Evolutionary conservation across 2,797 vertebrate genomes (phyloP).

Genomic region (Karalla daura): DNA sequence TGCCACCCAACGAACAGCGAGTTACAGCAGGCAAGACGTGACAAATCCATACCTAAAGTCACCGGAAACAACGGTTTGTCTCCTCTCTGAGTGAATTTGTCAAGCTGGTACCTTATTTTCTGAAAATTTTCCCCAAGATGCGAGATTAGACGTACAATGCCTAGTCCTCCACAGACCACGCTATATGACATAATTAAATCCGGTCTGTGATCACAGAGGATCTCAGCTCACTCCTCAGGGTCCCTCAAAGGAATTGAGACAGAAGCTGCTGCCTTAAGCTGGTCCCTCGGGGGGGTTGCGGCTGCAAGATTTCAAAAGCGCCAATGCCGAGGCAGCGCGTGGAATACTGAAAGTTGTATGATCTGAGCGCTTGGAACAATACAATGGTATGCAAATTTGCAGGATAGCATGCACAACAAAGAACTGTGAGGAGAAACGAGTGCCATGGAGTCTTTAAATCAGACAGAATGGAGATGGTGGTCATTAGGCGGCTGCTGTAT

Average conservation of each 20-base stretch:
- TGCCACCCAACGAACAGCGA: not conserved
- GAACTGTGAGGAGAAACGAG: not conserved
- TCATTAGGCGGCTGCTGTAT: not conserved
- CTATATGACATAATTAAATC: conserved; percentile 50
- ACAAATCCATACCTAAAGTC: not conserved
- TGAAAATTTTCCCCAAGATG: not conserved
- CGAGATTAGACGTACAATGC: conserved; percentile 5
- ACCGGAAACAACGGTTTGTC: not conserved
- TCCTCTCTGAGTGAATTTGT: too few species aligned
- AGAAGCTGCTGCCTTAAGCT: conserved; percentile 77
- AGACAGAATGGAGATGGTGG: not conserved
- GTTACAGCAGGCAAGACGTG: not conserved
- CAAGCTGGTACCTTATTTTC: not conserved
- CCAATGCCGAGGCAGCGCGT: conserved; percentile 45
- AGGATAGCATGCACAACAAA: conserved; percentile 13
- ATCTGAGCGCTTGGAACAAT: conserved; percentile 29
- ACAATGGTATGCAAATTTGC: conserved; percentile 33
- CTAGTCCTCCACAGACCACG: conserved; percentile 1
- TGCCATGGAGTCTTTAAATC: not conserved
- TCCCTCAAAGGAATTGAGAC: conserved; percentile 75
- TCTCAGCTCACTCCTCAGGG: conserved; percentile 57
- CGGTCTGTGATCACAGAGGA: conserved; percentile 60
- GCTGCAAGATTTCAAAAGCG: conserved; percentile 65
- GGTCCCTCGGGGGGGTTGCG: conserved; percentile 71
- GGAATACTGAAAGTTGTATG: conserved; percentile 50